Evolutionary conservation across 2,888 invertebrate species (phyloP).

Genomic region (Diarsia rubi): DNA sequence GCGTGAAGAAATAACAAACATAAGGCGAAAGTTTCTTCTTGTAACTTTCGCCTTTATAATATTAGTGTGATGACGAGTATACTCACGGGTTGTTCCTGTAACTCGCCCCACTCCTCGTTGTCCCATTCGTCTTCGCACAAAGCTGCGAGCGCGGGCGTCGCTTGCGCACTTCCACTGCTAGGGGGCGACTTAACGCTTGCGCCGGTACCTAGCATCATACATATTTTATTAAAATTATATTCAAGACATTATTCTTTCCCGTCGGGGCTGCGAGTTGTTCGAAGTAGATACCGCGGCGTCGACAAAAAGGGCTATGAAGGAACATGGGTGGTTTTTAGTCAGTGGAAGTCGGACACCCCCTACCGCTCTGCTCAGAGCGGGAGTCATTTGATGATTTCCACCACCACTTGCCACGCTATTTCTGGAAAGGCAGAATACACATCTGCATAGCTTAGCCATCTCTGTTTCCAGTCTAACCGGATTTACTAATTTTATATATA

Average conservation of each 20-base stretch:
- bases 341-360: no score
- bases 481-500: no score
- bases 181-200: constrained; percentile 84
- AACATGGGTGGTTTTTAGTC: no score
- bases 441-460: not conserved
- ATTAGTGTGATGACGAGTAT: not conserved
- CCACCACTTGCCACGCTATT: not conserved
- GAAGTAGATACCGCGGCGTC: no score
- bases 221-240: not conserved
- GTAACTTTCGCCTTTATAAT: no score
- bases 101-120: constrained; percentile 96
- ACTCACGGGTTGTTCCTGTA: constrained; percentile 95
- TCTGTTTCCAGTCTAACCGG: not conserved
- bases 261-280: no score
- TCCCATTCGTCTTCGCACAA: constrained; percentile 94
- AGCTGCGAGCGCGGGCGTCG: constrained; percentile 89
- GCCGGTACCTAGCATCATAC: constrained; percentile 74
- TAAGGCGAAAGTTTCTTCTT: no score
- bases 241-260: no score
- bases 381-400: no score
- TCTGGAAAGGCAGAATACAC: not conserved
- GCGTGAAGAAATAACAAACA: no score
- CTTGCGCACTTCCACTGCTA: constrained; percentile 88
- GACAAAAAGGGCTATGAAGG: no score
- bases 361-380: no score